phyloP scores from a whole-genome alignment of 2,113 vertebrate genomes.

The Trematocara variabile region DNA sequence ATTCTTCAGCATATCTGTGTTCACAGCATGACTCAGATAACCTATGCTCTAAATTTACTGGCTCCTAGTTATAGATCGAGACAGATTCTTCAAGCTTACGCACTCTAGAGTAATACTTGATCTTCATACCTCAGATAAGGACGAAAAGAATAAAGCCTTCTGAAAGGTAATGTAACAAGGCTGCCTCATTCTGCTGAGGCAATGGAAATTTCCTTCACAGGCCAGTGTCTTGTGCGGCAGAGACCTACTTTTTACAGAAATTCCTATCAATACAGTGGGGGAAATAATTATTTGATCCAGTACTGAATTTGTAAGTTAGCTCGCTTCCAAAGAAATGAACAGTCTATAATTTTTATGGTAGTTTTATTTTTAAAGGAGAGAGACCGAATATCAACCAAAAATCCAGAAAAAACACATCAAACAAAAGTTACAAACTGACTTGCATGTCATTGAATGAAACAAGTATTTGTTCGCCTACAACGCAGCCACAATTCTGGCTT shows the following conservation, averaged over 20 bases:
- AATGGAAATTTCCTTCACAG: neutral
- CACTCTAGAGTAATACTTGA: neutral
- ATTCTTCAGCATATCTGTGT: neutral
- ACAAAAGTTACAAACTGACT: neutral
- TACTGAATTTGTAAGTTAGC: neutral
- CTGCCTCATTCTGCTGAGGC: neutral
- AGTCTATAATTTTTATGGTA: neutral
- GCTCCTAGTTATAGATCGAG: neutral
- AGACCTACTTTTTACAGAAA: neutral
- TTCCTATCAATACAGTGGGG: neutral
- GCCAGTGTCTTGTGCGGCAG: neutral
- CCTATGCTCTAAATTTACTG: neutral
- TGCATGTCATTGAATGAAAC: neutral
- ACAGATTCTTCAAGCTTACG: neutral
- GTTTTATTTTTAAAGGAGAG: neutral
- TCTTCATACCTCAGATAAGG: neutral
- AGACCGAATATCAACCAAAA: neutral
- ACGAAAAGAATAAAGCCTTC: neutral
- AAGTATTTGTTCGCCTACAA: neutral
- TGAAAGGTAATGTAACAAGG: neutral
- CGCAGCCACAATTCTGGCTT: neutral
- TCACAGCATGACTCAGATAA: neutral
- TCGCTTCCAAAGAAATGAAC: neutral
- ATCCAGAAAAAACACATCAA: neutral
- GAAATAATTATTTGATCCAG: neutral